Percentiles rank a stretch among this genome's conserved stretches.
These are phyloP conservation scores for Lasioglossum oenotherae DNA, from an alignment of 2,888 invertebrate genomes.

Conservation along the genomic window DNA sequence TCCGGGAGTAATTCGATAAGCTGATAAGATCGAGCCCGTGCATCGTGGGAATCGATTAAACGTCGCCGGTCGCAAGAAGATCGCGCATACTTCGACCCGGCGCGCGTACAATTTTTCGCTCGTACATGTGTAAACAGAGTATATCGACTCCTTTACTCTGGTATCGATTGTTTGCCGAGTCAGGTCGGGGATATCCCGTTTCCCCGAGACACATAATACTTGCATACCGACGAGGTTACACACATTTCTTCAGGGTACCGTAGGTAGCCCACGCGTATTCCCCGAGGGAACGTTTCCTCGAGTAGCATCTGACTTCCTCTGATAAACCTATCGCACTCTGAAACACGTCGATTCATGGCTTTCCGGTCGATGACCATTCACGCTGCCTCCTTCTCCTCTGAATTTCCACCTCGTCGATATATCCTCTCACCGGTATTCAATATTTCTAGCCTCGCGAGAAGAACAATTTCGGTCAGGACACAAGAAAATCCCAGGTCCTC, in stretches of 20 bases:
- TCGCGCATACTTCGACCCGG: conserved; percentile 44
- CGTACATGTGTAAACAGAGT: conserved; percentile 5
- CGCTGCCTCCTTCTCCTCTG: neutral
- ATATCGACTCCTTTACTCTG: conserved; percentile 66
- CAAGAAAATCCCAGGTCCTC: neutral
- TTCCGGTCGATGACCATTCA: neutral
- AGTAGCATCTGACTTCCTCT: conserved; percentile 4
- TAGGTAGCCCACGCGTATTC: conserved; percentile 40
- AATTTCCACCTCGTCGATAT: neutral
- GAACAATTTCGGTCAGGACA: neutral
- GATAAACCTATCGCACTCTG: neutral
- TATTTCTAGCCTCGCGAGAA: neutral
- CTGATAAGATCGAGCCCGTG: conserved; percentile 21
- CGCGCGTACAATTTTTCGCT: conserved; percentile 22
- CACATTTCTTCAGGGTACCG: conserved; percentile 64
- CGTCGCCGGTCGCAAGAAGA: conserved; percentile 59
- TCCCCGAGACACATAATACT: conserved; percentile 82
- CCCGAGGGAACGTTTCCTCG: conserved; percentile 23
- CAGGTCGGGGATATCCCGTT: conserved; percentile 81
- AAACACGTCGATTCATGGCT: neutral
- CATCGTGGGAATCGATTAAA: conserved; percentile 75
- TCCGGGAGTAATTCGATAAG: conserved; percentile 2
- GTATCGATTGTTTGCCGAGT: conserved; percentile 81
- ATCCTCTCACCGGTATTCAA: neutral
- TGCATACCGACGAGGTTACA: conserved; percentile 78